phyloP scores from a whole-genome alignment of 2,888 invertebrate genomes.

The Hylaea fasciaria region DNA sequence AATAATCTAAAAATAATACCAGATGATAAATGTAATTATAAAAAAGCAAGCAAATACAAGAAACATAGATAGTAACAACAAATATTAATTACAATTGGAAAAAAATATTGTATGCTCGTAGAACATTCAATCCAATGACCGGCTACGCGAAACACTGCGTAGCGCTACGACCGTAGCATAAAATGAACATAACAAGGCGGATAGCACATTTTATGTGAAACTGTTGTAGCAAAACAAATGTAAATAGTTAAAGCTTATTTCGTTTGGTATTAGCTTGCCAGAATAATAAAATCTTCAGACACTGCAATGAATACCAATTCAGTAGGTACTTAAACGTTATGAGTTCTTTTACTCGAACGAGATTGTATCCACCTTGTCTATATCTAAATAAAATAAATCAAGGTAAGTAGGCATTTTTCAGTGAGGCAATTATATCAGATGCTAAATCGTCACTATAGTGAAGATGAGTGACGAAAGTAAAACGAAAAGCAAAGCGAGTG shows the following conservation, averaged over 20 bases:
- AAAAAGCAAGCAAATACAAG: too few relatives aligned
- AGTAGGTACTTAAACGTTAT: slow-evolving; percentile 11
- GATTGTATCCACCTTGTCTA: too few relatives aligned
- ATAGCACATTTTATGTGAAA: slow-evolving; percentile 30
- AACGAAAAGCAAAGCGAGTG: too few relatives aligned
- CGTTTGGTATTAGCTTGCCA: not conserved
- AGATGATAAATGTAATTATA: too few relatives aligned
- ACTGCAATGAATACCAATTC: slow-evolving; percentile 4
- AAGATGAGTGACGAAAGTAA: too few relatives aligned
- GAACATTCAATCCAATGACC: slow-evolving; percentile 40
- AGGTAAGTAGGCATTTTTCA: too few relatives aligned
- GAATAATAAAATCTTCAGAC: slow-evolving; percentile 15
- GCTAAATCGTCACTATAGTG: too few relatives aligned
- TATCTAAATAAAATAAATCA: too few relatives aligned
- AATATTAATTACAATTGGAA: too few relatives aligned
- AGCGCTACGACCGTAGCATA: slow-evolving; percentile 46
- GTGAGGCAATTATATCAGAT: too few relatives aligned
- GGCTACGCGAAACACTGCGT: slow-evolving; percentile 47
- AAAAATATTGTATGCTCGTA: slow-evolving; percentile 24
- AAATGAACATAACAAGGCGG: slow-evolving; percentile 20
- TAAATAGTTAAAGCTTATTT: slow-evolving; percentile 11
- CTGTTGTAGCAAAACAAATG: slow-evolving; percentile 11
- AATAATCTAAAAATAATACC: too few relatives aligned
- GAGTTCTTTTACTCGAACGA: not conserved
- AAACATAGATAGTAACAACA: too few relatives aligned